phyloP scores from a whole-genome alignment of 2,113 vertebrate species.

The Thymallus thymallus region DNA sequence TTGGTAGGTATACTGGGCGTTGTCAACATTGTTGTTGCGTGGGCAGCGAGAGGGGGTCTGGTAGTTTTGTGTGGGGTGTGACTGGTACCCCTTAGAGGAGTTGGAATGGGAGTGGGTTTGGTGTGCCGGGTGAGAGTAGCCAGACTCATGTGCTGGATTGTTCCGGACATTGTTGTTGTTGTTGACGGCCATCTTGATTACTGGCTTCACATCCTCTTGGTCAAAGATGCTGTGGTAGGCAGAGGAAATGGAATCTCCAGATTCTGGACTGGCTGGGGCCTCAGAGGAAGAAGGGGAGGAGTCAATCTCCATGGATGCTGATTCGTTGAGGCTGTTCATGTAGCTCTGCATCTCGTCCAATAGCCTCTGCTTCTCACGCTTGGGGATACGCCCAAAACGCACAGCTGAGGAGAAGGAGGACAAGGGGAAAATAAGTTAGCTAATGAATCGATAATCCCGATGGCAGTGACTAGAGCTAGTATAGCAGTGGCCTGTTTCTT shows the following conservation, averaged over 20 bases:
- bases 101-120: conserved; percentile 48
- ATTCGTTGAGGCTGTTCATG: conserved; percentile 79
- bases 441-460: not conserved
- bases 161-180: conserved; percentile 51
- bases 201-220: conserved; percentile 45
- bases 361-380: conserved; percentile 78
- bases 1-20: conserved; percentile 51
- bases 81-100: conserved; percentile 42
- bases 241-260: conserved; percentile 70
- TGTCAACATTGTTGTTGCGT: conserved; percentile 66
- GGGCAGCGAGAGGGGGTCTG: conserved; percentile 35
- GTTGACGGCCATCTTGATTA: conserved; percentile 43
- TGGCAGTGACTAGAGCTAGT: not conserved
- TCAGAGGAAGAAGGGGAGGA: conserved; percentile 48
- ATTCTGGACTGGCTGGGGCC: conserved; percentile 45
- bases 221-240: conserved; percentile 74
- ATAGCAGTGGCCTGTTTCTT: not conserved
- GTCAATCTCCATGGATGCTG: conserved; percentile 65
- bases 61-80: conserved; percentile 38
- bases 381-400: conserved; percentile 79
- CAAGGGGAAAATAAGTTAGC: conserved; percentile 31
- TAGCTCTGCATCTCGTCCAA: conserved; percentile 81
- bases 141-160: conserved; percentile 49
- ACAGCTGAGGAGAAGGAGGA: conserved; percentile 66
- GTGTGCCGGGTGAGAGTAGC: conserved; percentile 43